Conservation (phyloP, 2,797 vertebrate genomes). For the Poecile montanus region DNA sequence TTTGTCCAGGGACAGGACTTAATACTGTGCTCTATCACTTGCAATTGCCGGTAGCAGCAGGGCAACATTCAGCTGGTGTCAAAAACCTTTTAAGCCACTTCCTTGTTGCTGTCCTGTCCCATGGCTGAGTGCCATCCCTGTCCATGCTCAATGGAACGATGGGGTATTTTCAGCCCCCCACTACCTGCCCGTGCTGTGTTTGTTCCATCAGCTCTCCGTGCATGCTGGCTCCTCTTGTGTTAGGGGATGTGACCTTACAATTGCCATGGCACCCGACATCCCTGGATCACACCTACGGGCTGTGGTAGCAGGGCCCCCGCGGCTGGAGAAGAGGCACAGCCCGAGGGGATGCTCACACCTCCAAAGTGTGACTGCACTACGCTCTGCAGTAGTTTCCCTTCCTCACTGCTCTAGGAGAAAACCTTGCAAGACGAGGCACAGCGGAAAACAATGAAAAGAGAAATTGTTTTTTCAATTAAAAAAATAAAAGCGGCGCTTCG, state of each 20-base stretch:
- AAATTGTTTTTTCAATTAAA: too few relatives aligned
- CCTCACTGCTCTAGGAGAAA: background rate
- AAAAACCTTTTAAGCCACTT: background rate
- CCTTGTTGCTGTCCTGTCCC: rapidly evolving
- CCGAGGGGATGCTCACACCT: background rate
- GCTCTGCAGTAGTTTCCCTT: background rate
- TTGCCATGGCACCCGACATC: rapidly evolving
- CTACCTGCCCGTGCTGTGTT: background rate
- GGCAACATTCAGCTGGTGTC: rapidly evolving
- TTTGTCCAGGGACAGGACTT: background rate
- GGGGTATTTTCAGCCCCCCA: rapidly evolving
- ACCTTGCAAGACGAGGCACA: background rate
- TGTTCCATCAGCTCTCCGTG: background rate
- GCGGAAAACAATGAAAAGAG: background rate
- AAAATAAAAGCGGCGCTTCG: rapidly evolving
- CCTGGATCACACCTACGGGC: background rate
- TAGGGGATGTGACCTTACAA: background rate
- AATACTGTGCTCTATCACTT: background rate
- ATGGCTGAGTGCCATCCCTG: rapidly evolving
- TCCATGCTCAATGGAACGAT: background rate
- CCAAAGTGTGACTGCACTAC: rapidly evolving
- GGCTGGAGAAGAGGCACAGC: background rate
- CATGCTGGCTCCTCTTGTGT: background rate
- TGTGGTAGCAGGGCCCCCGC: rapidly evolving
- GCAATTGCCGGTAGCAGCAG: background rate